Evolutionary conservation across 1,140 invertebrate species (phyloP).

Genomic region (Tribolium madens): DNA sequence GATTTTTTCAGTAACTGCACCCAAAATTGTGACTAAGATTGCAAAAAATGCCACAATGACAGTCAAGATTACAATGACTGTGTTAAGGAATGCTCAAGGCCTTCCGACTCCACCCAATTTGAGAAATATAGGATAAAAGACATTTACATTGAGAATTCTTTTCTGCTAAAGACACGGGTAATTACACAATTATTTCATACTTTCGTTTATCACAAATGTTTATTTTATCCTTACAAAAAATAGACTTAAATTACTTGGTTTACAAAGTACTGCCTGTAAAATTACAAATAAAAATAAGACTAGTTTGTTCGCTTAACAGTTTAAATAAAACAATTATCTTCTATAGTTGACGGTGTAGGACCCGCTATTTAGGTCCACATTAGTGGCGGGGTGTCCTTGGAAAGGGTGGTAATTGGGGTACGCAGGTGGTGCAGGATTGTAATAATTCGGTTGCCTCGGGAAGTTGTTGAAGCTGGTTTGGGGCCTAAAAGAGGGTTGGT

Average conservation of each 20-base stretch:
- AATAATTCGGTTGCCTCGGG: constrained; percentile 62
- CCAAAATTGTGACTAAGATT: too few relatives aligned
- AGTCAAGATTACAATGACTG: constrained; percentile 17
- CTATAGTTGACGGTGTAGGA: constrained; percentile 78
- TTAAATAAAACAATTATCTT: constrained; percentile 46
- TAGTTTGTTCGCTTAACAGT: constrained; percentile 29
- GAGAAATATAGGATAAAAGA: constrained; percentile 40
- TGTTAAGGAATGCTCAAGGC: constrained; percentile 48
- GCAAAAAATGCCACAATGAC: not conserved
- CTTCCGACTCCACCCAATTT: constrained; percentile 52
- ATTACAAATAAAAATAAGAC: constrained; percentile 16
- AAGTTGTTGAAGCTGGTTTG: constrained; percentile 54
- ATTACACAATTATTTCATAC: constrained; percentile 40
- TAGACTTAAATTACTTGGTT: not conserved
- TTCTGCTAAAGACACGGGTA: constrained; percentile 10
- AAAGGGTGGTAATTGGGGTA: constrained; percentile 64
- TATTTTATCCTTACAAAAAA: constrained; percentile 21
- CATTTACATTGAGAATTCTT: constrained; percentile 43
- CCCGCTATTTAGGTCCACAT: constrained; percentile 75
- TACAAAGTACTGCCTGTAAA: not conserved
- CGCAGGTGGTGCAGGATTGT: constrained; percentile 62
- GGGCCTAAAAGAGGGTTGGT: constrained; percentile 56
- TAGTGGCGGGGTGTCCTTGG: constrained; percentile 73
- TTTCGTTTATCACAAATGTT: constrained; percentile 26
- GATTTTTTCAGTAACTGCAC: too few relatives aligned